Conservation (phyloP, 2,113 vertebrate genomes). For the Prietella phreatophila region DNA sequence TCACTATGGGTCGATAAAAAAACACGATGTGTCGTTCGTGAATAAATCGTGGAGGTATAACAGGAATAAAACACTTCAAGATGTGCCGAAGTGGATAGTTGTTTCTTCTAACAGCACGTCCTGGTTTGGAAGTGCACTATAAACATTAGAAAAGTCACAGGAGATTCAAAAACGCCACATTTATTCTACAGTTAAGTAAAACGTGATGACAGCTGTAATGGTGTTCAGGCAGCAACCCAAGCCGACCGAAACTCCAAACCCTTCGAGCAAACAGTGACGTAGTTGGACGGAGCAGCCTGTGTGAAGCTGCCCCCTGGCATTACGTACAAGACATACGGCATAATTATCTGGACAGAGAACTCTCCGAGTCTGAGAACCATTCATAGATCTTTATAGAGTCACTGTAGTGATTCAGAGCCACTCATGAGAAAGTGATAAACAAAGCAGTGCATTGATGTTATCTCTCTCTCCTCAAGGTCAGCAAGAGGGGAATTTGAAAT, state of each 20-base stretch:
- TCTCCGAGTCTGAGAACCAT: neutral
- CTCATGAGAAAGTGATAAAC: conserved; percentile 35
- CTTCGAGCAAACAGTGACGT: neutral
- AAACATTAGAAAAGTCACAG: no score
- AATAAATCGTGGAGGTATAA: neutral
- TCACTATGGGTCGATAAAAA: neutral
- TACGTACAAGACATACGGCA: neutral
- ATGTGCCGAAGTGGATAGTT: neutral
- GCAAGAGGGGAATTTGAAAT: conserved; percentile 32
- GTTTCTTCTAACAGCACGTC: neutral
- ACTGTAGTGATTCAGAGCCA: conserved; percentile 22
- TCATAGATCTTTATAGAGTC: conserved; percentile 17
- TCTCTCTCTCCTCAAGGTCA: conserved; percentile 40
- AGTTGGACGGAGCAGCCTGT: neutral
- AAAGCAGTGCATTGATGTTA: conserved; percentile 34
- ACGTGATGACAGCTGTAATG: conserved; percentile 30
- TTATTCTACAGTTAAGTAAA: conserved; percentile 29
- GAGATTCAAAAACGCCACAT: conserved; percentile 4
- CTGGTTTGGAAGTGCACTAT: neutral
- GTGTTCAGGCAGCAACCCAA: neutral
- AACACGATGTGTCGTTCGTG: neutral
- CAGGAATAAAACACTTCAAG: neutral
- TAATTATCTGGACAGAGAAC: conserved; percentile 17
- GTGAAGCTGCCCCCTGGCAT: neutral
- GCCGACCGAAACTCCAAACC: neutral